Conservation (phyloP, 2,888 invertebrate genomes). For the Nebria brevicollis region DNA sequence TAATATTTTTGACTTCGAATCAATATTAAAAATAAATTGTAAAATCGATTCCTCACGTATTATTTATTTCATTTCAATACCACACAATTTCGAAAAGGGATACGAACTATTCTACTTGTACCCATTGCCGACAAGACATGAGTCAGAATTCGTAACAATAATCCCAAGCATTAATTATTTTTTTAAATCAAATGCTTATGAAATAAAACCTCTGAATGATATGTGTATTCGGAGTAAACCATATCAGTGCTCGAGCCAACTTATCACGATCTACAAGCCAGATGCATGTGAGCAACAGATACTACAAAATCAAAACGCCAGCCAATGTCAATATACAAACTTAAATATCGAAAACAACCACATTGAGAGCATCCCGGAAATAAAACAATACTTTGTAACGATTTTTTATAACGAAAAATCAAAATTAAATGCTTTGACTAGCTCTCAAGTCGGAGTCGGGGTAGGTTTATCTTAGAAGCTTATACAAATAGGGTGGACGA, state of each 20-base stretch:
- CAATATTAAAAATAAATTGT: too few relatives aligned
- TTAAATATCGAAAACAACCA: too few relatives aligned
- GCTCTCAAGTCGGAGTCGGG: too few relatives aligned
- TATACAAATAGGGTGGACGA: too few relatives aligned
- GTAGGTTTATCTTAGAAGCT: too few relatives aligned
- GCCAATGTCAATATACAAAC: too few relatives aligned
- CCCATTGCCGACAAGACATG: not conserved
- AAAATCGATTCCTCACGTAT: too few relatives aligned
- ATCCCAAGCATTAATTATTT: not conserved
- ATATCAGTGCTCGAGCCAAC: not conserved
- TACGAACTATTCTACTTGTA: not conserved
- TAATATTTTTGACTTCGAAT: too few relatives aligned
- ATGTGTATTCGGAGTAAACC: not conserved
- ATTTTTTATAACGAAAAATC: too few relatives aligned
- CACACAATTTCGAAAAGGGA: not conserved
- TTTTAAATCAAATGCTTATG: not conserved
- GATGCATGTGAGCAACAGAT: not conserved
- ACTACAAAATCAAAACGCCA: not conserved
- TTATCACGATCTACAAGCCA: not conserved
- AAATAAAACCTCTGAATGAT: not conserved
- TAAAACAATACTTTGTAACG: slow-evolving; percentile 18
- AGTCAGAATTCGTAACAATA: not conserved
- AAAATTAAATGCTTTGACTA: too few relatives aligned
- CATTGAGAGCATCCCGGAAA: slow-evolving; percentile 9
- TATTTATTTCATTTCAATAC: not conserved